Evolutionary conservation across 2,797 vertebrate species (phyloP).

Genomic region (Pygocentrus nattereri): DNA sequence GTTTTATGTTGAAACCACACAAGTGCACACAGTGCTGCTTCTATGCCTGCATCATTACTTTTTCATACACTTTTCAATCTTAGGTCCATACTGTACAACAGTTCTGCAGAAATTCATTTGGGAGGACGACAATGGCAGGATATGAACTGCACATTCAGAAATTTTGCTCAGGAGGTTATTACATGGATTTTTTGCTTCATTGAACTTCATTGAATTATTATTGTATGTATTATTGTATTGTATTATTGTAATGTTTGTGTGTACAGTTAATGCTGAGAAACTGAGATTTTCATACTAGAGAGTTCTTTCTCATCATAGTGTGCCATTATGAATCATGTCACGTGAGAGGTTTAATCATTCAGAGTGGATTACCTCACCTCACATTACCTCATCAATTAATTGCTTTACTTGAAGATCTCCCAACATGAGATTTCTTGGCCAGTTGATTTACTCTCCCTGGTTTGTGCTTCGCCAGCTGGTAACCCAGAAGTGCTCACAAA

Average conservation of each 20-base stretch:
- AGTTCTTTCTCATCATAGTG: constrained; percentile 26
- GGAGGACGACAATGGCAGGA: no score
- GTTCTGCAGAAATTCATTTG: constrained; percentile 21
- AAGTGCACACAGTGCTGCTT: constrained; percentile 18
- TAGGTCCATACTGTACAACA: constrained; percentile 14
- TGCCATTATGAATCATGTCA: constrained; percentile 52
- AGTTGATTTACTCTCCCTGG: constrained; percentile 63
- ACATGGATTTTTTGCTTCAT: constrained; percentile 27
- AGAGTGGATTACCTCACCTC: constrained; percentile 76
- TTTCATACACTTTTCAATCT: constrained; percentile 22
- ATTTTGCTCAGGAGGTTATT: neutral
- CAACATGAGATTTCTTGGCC: constrained; percentile 60
- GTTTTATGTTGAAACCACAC: constrained; percentile 49
- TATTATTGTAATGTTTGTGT: constrained; percentile 35
- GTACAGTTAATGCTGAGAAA: constrained; percentile 39
- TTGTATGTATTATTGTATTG: no score
- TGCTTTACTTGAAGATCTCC: constrained; percentile 66
- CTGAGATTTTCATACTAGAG: constrained; percentile 42
- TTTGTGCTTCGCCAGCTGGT: constrained; percentile 63
- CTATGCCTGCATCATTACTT: constrained; percentile 20
- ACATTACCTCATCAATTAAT: constrained; percentile 72
- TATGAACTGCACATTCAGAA: constrained; percentile 40
- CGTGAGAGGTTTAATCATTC: constrained; percentile 70
- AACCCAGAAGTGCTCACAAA: constrained; percentile 57
- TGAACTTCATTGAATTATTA: constrained; percentile 18